These are phyloP conservation scores for Anagyrus pseudococci DNA, from an alignment of 2,888 invertebrate genomes.

Conservation along the genomic window DNA sequence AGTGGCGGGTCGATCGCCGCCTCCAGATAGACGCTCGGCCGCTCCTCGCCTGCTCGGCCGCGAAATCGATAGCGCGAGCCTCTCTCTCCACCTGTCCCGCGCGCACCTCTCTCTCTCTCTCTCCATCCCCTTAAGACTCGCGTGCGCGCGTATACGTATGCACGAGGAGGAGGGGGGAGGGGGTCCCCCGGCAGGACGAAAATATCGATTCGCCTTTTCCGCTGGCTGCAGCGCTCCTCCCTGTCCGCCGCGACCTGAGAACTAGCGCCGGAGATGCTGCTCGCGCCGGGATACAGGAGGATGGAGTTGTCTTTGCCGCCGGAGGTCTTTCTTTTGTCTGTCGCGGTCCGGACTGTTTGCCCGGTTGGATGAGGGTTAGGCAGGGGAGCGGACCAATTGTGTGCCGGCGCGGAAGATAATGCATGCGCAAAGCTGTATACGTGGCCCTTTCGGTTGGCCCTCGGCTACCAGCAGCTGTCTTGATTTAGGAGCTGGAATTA, in stretches of 20 bases:
- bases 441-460: too few species aligned
- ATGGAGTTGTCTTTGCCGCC: conserved; percentile 2
- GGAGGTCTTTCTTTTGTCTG: too few species aligned
- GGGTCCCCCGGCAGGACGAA: conserved; percentile 27
- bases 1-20: conserved; percentile 42
- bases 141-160: neutral
- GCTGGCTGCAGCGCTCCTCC: neutral
- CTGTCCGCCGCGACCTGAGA: neutral
- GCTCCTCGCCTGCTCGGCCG: too few species aligned
- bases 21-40: conserved; percentile 38
- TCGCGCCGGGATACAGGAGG: neutral
- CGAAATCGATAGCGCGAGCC: too few species aligned
- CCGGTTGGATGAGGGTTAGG: too few species aligned
- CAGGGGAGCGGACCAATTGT: too few species aligned
- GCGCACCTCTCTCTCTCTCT: conserved; percentile 11
- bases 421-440: too few species aligned
- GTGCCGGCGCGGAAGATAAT: too few species aligned
- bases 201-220: conserved; percentile 18
- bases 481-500: too few species aligned
- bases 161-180: neutral
- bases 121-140: neutral
- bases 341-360: neutral
- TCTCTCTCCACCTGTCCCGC: conserved; percentile 39
- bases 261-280: neutral
- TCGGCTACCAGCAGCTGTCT: too few species aligned